phyloP scores from a whole-genome alignment of 2,113 vertebrate genomes.

The Rhabdornis inornatus region DNA sequence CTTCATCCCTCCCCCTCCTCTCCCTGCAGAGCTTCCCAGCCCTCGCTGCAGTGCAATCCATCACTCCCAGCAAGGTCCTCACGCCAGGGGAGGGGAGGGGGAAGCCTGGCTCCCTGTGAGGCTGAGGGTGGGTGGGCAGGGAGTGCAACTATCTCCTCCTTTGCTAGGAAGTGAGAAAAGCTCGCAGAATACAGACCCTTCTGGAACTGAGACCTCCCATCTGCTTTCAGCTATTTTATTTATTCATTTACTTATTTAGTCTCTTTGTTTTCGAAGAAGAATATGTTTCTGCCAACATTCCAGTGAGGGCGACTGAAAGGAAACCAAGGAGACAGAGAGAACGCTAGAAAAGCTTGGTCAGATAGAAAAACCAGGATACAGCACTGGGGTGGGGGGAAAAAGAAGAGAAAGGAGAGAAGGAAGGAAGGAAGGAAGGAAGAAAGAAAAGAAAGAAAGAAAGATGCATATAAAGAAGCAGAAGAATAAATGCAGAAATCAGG shows the following conservation, averaged over 20 bases:
- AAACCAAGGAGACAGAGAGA: constrained; percentile 29
- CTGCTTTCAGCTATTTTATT: constrained; percentile 38
- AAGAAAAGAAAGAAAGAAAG: too few species aligned
- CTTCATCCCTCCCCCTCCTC: neutral
- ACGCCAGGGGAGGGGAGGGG: neutral
- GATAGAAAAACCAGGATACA: neutral
- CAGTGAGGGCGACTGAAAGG: constrained; percentile 46
- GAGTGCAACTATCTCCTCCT: neutral
- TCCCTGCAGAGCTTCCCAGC: constrained; percentile 49
- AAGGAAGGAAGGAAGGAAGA: too few species aligned
- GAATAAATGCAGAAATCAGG: neutral
- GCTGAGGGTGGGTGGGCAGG: neutral
- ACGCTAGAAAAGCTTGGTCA: neutral
- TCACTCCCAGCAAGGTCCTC: constrained; percentile 52
- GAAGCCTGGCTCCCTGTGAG: neutral
- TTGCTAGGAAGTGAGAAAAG: neutral
- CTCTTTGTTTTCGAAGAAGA: constrained; percentile 51
- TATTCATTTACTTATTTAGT: constrained; percentile 35
- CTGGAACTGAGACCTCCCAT: neutral
- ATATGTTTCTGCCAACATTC: constrained; percentile 48
- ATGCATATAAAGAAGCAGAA: too few species aligned
- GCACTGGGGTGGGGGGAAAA: neutral
- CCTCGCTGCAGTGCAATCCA: constrained; percentile 70
- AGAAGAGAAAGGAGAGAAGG: neutral
- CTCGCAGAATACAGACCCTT: neutral